These are phyloP conservation scores for Melieria picta DNA, from an alignment of 2,888 invertebrate species.

Conservation along the genomic window DNA sequence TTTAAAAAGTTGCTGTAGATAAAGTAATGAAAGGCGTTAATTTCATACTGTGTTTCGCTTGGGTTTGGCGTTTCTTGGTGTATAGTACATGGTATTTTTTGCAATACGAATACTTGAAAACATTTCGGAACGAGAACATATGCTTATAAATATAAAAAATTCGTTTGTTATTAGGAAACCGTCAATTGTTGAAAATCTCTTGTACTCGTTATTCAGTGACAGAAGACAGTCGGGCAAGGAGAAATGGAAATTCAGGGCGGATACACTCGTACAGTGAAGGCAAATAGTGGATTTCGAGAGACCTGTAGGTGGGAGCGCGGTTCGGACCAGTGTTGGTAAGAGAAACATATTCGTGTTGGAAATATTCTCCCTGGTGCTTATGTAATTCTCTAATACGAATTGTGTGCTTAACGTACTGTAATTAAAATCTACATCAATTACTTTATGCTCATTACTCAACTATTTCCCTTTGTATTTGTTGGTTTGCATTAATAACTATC, in stretches of 20 bases:
- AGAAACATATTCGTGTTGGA: too few relatives aligned
- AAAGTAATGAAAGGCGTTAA: slow-evolving; percentile 59
- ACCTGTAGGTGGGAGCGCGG: background rate
- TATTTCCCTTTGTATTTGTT: slow-evolving; percentile 20
- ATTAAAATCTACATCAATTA: background rate
- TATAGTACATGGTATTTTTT: slow-evolving; percentile 3
- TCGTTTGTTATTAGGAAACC: slow-evolving; percentile 44
- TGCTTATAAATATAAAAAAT: slow-evolving; percentile 29
- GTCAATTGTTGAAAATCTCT: slow-evolving; percentile 14
- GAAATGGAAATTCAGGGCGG: too few relatives aligned
- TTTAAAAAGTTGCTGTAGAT: slow-evolving; percentile 50
- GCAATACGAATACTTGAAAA: background rate
- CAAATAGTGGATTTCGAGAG: background rate
- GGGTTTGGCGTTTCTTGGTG: background rate
- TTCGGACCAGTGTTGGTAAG: too few relatives aligned
- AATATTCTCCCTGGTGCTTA: too few relatives aligned
- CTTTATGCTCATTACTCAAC: slow-evolving; percentile 2
- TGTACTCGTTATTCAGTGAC: background rate
- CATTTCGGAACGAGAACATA: background rate
- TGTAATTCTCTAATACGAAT: too few relatives aligned
- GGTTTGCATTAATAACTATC: slow-evolving; percentile 50
- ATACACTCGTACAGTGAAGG: too few relatives aligned
- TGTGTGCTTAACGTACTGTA: too few relatives aligned
- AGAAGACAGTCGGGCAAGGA: too few relatives aligned
- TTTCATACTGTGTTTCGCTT: slow-evolving; percentile 6